Evolutionary conservation across 2,888 invertebrate genomes (phyloP).

Genomic region (Opisthograptis luteolata): DNA sequence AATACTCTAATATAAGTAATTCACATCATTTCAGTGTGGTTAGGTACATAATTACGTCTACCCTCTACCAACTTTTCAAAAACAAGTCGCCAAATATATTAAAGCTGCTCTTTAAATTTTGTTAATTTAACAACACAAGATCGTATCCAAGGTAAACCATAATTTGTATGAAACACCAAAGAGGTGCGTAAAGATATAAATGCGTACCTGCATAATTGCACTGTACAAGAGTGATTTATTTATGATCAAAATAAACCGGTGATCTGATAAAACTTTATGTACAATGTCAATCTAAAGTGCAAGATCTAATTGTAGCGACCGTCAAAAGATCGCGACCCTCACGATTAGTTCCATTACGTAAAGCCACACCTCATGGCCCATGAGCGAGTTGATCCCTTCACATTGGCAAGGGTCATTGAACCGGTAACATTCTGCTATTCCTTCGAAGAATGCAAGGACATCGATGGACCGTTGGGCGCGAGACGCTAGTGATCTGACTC

Average conservation of each 20-base stretch:
- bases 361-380: conserved; percentile 65
- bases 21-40: no score
- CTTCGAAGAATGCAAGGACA: conserved; percentile 79
- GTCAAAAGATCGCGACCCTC: conserved; percentile 63
- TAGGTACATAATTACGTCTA: no score
- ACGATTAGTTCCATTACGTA: conserved; percentile 67
- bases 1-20: no score
- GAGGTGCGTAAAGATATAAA: background rate
- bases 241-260: conserved; percentile 4
- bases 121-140: no score
- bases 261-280: conserved; percentile 13
- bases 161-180: background rate
- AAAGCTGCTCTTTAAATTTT: no score
- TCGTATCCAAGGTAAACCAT: background rate
- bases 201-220: background rate
- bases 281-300: conserved; percentile 30
- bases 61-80: no score
- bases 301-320: conserved; percentile 47
- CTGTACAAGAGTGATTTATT: background rate
- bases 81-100: no score
- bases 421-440: conserved; percentile 73
- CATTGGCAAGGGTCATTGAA: conserved; percentile 77
- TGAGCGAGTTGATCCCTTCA: conserved; percentile 70
- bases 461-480: conserved; percentile 59
- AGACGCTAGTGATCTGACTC: conserved; percentile 26